A percentile compares a stretch with the other conserved stretches of the same genome.
Conservation (phyloP, 2,888 invertebrate species). For the Thereva unica region DNA sequence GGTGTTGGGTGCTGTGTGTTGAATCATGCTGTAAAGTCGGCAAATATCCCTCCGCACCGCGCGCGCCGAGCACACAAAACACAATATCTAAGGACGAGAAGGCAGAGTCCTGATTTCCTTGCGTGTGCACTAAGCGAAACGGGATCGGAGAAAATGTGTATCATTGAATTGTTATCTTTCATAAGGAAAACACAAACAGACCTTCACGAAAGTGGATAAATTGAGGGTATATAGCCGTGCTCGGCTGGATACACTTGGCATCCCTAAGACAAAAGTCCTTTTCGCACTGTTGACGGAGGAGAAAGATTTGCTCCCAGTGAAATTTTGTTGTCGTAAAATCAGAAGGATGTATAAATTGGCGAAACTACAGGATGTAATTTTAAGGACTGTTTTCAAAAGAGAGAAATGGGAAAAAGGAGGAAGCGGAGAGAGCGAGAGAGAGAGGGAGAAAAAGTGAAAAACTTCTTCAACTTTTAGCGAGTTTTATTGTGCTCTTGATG, state of each 20-base stretch:
- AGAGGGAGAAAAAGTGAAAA: too few species aligned
- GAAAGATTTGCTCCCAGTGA: slow-evolving; percentile 18
- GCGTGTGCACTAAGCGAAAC: not conserved
- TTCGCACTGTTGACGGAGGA: slow-evolving; percentile 5
- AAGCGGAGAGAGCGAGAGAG: too few species aligned
- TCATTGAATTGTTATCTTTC: slow-evolving; percentile 23
- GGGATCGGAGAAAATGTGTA: slow-evolving; percentile 9
- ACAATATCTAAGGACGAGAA: slow-evolving; percentile 6
- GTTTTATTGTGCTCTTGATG: too few species aligned
- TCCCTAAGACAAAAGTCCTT: not conserved
- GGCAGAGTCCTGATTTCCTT: not conserved
- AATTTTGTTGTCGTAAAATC: slow-evolving; percentile 5
- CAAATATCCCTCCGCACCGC: too few species aligned
- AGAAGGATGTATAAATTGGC: not conserved
- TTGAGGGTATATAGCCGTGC: slow-evolving; percentile 1
- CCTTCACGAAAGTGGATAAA: slow-evolving; percentile 13
- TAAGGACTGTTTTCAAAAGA: too few species aligned
- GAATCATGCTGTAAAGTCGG: too few species aligned
- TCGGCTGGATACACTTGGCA: slow-evolving; percentile 6
- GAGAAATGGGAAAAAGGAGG: too few species aligned
- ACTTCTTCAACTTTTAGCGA: too few species aligned
- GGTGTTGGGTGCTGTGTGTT: too few species aligned
- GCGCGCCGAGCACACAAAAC: too few species aligned
- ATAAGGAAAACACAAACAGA: slow-evolving; percentile 15
- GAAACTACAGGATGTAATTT: too few species aligned